phyloP scores from a whole-genome alignment of 2,113 vertebrate genomes.

The Spea bombifrons region DNA sequence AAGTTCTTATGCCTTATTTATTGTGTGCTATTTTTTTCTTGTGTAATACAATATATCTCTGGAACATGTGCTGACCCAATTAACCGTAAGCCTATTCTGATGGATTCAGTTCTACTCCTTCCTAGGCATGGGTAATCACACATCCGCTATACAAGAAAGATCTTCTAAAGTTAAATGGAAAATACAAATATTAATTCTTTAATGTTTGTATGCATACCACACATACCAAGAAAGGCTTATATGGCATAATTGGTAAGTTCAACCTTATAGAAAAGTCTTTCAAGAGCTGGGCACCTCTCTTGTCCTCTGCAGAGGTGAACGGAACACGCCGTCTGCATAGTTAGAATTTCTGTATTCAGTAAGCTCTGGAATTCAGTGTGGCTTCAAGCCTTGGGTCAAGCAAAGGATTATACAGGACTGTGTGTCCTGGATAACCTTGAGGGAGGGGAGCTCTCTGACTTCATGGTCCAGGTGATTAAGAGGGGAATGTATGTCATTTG shows the following conservation, averaged over 20 bases:
- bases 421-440: conserved; percentile 29
- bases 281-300: background rate
- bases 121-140: too few species aligned
- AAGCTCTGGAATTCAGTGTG: conserved; percentile 31
- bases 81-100: background rate
- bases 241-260: too few species aligned
- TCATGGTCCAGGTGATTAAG: conserved; percentile 7
- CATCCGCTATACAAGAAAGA: too few species aligned
- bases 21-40: too few species aligned
- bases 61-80: too few species aligned
- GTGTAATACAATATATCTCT: too few species aligned
- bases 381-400: conserved; percentile 21
- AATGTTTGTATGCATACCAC: too few species aligned
- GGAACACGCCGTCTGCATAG: conserved; percentile 40
- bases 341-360: conserved; percentile 33
- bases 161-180: too few species aligned
- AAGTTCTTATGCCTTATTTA: too few species aligned
- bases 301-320: conserved; percentile 27
- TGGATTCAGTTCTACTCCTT: too few species aligned
- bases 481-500: conserved; percentile 12
- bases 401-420: conserved; percentile 12
- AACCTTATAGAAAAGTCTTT: conserved; percentile 3
- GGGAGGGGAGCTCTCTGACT: conserved; percentile 10
- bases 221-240: too few species aligned
- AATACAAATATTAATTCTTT: too few species aligned